Conservation (phyloP, 2,113 vertebrate genomes). For the Todiramphus saurophagus region DNA sequence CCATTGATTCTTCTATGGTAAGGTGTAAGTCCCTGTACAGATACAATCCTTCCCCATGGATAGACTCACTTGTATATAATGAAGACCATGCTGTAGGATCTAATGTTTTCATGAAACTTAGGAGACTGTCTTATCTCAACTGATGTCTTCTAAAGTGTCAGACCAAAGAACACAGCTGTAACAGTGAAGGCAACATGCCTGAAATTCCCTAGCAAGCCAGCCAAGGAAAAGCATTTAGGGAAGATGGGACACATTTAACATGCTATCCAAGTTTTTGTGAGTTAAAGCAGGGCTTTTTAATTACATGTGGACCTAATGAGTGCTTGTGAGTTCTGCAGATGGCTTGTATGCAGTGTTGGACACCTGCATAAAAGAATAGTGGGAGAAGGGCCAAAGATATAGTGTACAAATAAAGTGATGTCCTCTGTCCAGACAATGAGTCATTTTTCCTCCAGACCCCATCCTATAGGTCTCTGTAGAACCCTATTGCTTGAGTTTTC, state of each 20-base stretch:
- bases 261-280: neutral
- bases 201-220: neutral
- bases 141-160: neutral
- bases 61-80: neutral
- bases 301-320: neutral
- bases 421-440: neutral
- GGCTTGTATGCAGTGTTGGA: neutral
- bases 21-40: rapidly evolving
- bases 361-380: neutral
- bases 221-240: neutral
- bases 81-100: neutral
- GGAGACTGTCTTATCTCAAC: neutral
- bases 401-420: neutral
- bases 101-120: neutral
- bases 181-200: neutral
- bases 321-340: neutral
- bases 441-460: neutral
- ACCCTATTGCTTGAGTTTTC: neutral
- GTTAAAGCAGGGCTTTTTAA: neutral
- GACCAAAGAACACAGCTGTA: neutral
- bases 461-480: neutral
- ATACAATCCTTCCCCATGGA: neutral
- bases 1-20: neutral
- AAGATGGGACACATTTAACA: neutral
- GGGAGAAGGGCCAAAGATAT: neutral